Conservation (phyloP, 2,113 vertebrate genomes). For the Oncorhynchus keta region DNA sequence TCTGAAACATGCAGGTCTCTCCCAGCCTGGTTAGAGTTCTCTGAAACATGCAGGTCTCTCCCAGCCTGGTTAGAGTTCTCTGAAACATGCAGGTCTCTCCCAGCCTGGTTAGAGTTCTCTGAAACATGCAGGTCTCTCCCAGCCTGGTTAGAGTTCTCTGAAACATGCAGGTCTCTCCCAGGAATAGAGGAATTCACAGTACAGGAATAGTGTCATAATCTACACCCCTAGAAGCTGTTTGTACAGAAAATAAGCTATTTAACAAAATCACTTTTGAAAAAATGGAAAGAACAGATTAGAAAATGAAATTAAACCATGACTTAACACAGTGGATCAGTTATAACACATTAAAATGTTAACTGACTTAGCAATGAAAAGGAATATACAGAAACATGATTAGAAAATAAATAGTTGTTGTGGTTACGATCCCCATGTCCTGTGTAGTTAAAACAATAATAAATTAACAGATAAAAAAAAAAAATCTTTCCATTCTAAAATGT, state of each 20-base stretch:
- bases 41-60: too few relatives aligned
- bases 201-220: slow-evolving; percentile 45
- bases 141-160: background rate
- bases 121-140: too few relatives aligned
- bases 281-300: too few relatives aligned
- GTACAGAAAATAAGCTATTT: too few relatives aligned
- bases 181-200: slow-evolving; percentile 72
- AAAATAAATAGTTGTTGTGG: slow-evolving; percentile 66
- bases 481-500: slow-evolving; percentile 40
- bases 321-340: slow-evolving; percentile 23
- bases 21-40: too few relatives aligned
- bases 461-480: slow-evolving; percentile 54
- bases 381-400: slow-evolving; percentile 58
- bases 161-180: slow-evolving; percentile 12
- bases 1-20: too few relatives aligned
- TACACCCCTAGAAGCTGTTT: slow-evolving; percentile 17
- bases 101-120: background rate
- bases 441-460: slow-evolving; percentile 65
- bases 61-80: background rate
- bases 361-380: slow-evolving; percentile 40
- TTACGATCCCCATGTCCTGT: slow-evolving; percentile 70
- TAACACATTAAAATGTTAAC: slow-evolving; percentile 29
- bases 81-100: background rate
- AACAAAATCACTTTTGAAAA: background rate
- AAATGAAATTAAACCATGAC: slow-evolving; percentile 35